Percentiles rank a stretch among this genome's conserved stretches.
Conservation (phyloP, 2,888 invertebrate species). For the Smittia aterrima region DNA sequence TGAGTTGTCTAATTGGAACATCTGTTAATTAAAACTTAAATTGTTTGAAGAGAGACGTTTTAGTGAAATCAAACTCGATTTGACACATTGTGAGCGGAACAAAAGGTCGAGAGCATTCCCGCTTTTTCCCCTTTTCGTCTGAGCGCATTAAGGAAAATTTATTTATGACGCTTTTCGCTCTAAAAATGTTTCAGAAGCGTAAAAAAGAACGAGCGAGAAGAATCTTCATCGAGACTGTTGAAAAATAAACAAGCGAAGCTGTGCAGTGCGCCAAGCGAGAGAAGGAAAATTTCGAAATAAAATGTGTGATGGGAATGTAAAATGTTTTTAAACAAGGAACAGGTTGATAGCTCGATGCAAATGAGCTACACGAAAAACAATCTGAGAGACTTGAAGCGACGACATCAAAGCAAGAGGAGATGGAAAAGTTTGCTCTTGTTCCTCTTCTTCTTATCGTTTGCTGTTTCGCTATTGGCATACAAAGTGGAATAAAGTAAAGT, state of each 20-base stretch:
- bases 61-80: slow-evolving; percentile 19
- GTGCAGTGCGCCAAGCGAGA: neutral
- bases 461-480: neutral
- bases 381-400: slow-evolving; percentile 17
- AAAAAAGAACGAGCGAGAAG: neutral
- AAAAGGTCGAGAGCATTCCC: slow-evolving; percentile 7
- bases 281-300: neutral
- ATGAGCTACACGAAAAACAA: slow-evolving; percentile 38
- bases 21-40: slow-evolving; percentile 36
- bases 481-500: neutral
- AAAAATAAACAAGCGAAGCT: slow-evolving; percentile 5
- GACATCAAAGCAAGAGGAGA: neutral
- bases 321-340: slow-evolving; percentile 40
- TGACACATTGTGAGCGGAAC: slow-evolving; percentile 21
- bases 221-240: neutral
- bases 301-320: slow-evolving; percentile 38
- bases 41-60: neutral
- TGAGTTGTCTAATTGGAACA: slow-evolving; percentile 30
- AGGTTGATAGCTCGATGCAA: slow-evolving; percentile 40
- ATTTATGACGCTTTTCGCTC: neutral
- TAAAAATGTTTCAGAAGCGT: neutral
- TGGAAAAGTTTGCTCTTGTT: neutral
- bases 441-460: neutral
- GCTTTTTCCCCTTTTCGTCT: neutral
- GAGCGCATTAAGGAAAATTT: neutral